Conservation (phyloP, 2,888 invertebrate genomes). For the Allygus modestus region DNA sequence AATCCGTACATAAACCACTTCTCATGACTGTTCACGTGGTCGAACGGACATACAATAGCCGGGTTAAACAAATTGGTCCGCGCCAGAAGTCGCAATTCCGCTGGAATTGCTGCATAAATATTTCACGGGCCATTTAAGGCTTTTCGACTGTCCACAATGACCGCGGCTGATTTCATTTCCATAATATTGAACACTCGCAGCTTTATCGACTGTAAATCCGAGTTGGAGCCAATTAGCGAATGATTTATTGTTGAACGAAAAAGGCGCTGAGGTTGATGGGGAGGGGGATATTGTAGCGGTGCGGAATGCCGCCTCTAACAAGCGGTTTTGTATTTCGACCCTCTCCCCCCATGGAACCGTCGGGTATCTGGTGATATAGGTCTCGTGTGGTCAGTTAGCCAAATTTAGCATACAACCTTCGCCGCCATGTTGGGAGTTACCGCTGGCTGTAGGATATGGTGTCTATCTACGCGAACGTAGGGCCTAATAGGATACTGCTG, state of each 20-base stretch:
- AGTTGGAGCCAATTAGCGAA: constrained; percentile 36
- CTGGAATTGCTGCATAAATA: background rate
- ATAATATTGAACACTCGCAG: constrained; percentile 17
- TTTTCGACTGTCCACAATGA: background rate
- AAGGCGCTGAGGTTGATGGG: background rate
- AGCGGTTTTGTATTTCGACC: constrained; percentile 30
- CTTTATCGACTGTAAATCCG: constrained; percentile 46
- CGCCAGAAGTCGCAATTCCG: too few species aligned
- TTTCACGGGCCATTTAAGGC: constrained; percentile 6
- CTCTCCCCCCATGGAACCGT: background rate
- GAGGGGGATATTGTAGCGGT: background rate
- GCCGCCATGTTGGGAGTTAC: constrained; percentile 8
- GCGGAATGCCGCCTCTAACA: constrained; percentile 26
- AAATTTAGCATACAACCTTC: constrained; percentile 34
- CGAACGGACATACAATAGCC: too few species aligned
- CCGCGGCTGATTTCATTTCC: constrained; percentile 19
- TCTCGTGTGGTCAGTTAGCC: constrained; percentile 52
- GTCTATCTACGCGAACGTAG: too few species aligned
- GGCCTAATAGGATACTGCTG: too few species aligned
- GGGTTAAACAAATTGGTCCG: too few species aligned
- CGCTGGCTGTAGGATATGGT: too few species aligned
- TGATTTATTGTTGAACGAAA: constrained; percentile 36
- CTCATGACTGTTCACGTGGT: too few species aligned
- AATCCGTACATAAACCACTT: too few species aligned
- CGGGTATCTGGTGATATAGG: background rate